Evolutionary conservation across 2,888 invertebrate genomes (phyloP).

Genomic region (Lasioglossum malachurum): DNA sequence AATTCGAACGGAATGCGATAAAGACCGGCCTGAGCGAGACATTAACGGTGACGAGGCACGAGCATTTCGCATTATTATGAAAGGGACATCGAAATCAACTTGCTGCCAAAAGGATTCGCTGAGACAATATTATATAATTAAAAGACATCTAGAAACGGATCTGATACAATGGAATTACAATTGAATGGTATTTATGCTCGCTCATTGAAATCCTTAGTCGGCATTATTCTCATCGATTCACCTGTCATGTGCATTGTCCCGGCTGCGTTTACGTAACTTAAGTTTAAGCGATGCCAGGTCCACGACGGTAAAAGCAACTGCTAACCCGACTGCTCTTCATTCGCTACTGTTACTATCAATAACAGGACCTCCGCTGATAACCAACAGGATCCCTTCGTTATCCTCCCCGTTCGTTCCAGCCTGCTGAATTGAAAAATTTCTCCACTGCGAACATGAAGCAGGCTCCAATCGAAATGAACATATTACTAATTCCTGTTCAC

Average conservation of each 20-base stretch:
- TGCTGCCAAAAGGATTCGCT: background rate
- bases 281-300: conserved; percentile 69
- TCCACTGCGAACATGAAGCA: background rate
- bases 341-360: conserved; percentile 70
- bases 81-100: conserved; percentile 2
- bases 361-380: conserved; percentile 62
- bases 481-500: background rate
- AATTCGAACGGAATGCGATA: background rate
- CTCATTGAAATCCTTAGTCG: conserved; percentile 41
- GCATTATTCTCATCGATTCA: conserved; percentile 75
- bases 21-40: background rate
- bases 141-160: background rate
- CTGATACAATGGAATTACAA: conserved; percentile 24
- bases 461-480: background rate
- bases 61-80: background rate
- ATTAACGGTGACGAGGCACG: background rate
- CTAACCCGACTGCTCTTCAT: conserved; percentile 42
- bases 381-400: conserved; percentile 54
- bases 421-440: conserved; percentile 17
- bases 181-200: conserved; percentile 42
- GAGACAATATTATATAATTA: conserved; percentile 11
- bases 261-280: conserved; percentile 77
- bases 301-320: conserved; percentile 50
- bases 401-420: conserved; percentile 38
- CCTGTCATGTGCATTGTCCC: conserved; percentile 72